Conservation (phyloP, 2,113 vertebrate species). For the Puma concolor region DNA sequence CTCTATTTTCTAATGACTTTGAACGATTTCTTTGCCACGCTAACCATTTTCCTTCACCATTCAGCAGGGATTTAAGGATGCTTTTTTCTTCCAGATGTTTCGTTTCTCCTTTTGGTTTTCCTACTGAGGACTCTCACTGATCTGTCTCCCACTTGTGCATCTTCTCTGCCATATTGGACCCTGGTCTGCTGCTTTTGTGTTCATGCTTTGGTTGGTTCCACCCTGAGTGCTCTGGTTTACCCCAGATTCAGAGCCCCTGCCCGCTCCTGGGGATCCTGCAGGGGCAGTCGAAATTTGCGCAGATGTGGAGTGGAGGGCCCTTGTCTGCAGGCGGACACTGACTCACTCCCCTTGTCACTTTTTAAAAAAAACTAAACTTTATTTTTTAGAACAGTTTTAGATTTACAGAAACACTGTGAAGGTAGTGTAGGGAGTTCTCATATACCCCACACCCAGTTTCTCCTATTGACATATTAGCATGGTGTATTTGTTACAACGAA, state of each 20-base stretch:
- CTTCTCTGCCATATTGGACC: neutral
- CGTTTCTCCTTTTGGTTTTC: neutral
- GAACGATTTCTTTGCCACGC: neutral
- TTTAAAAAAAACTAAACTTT: neutral
- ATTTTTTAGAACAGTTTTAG: neutral
- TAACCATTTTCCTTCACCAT: neutral
- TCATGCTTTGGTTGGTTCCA: neutral
- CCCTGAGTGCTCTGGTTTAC: neutral
- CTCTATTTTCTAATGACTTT: neutral
- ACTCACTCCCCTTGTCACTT: neutral
- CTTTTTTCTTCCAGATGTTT: neutral
- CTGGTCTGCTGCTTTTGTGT: neutral
- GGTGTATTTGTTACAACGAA: neutral
- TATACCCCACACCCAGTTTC: neutral
- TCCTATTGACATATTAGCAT: neutral
- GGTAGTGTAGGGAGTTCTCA: neutral
- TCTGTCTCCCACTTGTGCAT: neutral
- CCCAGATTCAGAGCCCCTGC: accelerated
- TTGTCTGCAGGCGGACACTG: neutral
- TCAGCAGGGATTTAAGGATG: neutral
- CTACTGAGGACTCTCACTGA: neutral
- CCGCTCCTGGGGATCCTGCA: neutral
- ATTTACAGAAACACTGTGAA: neutral
- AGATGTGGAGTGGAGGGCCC: neutral
- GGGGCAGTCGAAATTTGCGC: neutral